phyloP scores from a whole-genome alignment of 2,113 vertebrate genomes.

The Zapornia atra region DNA sequence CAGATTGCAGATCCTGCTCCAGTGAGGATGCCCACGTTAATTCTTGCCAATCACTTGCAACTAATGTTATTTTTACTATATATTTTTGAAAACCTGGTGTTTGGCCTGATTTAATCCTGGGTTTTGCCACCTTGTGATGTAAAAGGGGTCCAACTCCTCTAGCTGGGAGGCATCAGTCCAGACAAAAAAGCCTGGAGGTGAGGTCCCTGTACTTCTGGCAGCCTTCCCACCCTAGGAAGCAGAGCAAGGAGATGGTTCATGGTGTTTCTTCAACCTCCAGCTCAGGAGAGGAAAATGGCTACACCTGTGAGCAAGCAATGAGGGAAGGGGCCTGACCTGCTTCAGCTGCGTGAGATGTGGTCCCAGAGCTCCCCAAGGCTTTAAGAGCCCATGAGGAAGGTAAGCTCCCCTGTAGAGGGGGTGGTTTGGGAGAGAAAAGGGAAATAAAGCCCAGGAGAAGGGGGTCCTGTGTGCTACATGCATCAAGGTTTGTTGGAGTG shows the following conservation, averaged over 20 bases:
- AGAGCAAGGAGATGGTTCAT: not conserved
- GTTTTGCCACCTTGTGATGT: not conserved
- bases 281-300: not conserved
- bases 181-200: not conserved
- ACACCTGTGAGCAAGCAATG: not conserved
- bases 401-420: accelerated
- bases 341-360: not conserved
- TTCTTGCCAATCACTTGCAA: not conserved
- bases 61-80: not conserved
- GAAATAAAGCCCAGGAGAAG: not conserved
- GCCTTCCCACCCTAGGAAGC: not conserved
- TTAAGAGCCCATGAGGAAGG: not conserved
- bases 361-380: not conserved
- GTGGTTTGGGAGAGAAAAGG: not conserved
- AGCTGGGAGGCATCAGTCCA: not conserved
- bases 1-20: not conserved
- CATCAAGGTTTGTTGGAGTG: not conserved
- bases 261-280: not conserved
- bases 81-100: not conserved
- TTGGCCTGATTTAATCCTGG: not conserved
- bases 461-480: accelerated
- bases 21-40: not conserved
- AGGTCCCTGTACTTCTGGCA: not conserved
- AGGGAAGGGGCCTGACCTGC: not conserved
- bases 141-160: not conserved